A percentile compares a stretch with the other conserved stretches of the same genome.
These are phyloP conservation scores for Danionella cerebrum DNA, from an alignment of 2,113 vertebrate species.

Conservation along the genomic window DNA sequence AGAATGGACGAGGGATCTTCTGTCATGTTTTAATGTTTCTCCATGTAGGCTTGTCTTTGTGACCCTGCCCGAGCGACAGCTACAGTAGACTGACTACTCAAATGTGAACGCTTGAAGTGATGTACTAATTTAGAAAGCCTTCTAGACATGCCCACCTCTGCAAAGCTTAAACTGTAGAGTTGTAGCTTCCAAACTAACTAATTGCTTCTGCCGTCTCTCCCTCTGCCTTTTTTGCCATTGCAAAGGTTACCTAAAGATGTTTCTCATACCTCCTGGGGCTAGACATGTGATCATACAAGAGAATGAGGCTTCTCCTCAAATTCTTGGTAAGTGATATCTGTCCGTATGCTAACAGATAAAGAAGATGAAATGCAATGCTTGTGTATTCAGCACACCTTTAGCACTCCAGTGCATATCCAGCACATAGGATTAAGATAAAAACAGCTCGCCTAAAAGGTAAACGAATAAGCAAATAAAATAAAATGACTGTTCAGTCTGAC, in stretches of 20 bases:
- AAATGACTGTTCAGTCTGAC: no score
- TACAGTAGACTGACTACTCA: constrained; percentile 1
- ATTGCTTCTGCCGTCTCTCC: constrained; percentile 72
- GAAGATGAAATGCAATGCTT: constrained; percentile 1
- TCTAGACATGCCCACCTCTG: constrained; percentile 66
- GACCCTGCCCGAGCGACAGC: constrained; percentile 23
- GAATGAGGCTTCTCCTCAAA: constrained; percentile 92
- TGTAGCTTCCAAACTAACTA: constrained; percentile 47
- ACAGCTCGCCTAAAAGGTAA: neutral
- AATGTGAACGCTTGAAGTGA: constrained; percentile 32
- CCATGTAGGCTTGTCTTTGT: constrained; percentile 25
- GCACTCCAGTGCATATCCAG: neutral
- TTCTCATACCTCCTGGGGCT: constrained; percentile 92
- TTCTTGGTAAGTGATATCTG: constrained; percentile 88
- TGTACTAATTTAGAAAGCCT: constrained; percentile 48
- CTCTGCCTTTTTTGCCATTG: constrained; percentile 58
- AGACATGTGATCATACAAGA: constrained; percentile 97
- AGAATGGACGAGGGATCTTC: constrained; percentile 34
- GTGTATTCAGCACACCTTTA: neutral
- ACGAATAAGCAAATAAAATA: no score
- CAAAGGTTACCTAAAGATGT: constrained; percentile 99
- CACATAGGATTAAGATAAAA: neutral
- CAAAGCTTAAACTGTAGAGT: constrained; percentile 42
- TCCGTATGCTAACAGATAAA: neutral
- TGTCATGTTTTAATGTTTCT: constrained; percentile 33